A percentile compares a stretch with the other conserved stretches of the same genome.
Conservation (phyloP, 2,797 vertebrate species). For the Chloroceryle inda region DNA sequence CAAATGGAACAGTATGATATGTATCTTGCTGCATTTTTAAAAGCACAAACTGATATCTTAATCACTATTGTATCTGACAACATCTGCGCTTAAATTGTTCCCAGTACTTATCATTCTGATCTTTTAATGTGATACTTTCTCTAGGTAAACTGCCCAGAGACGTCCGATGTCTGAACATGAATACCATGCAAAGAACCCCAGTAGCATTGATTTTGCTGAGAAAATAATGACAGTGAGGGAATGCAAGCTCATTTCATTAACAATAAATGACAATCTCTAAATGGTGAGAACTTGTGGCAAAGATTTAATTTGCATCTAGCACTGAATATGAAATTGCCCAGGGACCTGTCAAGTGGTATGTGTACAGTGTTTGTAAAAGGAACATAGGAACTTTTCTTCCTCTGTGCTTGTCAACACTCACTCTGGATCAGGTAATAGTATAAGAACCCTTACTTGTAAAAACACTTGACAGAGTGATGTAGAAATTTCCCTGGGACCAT, state of each 20-base stretch:
- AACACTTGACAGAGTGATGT: not conserved
- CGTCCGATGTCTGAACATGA: not conserved
- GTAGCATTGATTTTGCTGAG: not conserved
- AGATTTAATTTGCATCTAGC: not conserved
- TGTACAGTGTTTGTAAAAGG: not conserved
- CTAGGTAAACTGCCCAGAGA: conserved; percentile 21
- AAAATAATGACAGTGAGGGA: not conserved
- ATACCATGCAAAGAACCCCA: not conserved
- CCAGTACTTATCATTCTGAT: not conserved
- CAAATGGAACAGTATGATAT: conserved; percentile 28
- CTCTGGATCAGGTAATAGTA: not conserved
- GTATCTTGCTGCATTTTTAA: conserved; percentile 37
- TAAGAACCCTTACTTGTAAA: not conserved
- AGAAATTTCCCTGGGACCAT: not conserved
- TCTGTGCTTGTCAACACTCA: not conserved
- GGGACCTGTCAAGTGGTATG: not conserved
- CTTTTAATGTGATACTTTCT: conserved; percentile 8
- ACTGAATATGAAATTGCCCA: not conserved
- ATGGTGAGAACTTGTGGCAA: not conserved
- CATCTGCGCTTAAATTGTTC: conserved; percentile 9
- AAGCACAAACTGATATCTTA: not conserved
- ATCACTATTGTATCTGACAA: not conserved
- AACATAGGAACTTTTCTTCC: not conserved
- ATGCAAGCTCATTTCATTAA: not conserved
- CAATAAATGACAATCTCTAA: not conserved